A percentile compares a stretch with the other conserved stretches of the same genome.
These are phyloP conservation scores for Benthosema pterotum DNA, from an alignment of 2,797 vertebrate genomes.

Conservation along the genomic window DNA sequence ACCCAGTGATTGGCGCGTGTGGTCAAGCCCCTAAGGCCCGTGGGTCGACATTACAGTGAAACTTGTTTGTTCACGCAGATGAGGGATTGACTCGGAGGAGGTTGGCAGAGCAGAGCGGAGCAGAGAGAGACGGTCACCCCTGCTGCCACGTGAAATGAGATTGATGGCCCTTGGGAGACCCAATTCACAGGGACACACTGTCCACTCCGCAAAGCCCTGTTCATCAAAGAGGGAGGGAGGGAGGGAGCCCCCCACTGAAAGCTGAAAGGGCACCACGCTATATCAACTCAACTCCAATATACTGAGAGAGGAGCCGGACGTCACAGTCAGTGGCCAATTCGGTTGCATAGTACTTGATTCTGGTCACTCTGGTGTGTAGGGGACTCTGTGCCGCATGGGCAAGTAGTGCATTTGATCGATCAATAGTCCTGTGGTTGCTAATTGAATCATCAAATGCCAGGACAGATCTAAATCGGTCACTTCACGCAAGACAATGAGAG, in stretches of 20 bases:
- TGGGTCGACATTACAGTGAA: conserved; percentile 47
- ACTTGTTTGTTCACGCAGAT: conserved; percentile 51
- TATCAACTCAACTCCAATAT: conserved; percentile 50
- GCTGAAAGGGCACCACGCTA: conserved; percentile 24
- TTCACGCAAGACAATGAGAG: too few species aligned
- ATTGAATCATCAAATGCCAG: conserved; percentile 2
- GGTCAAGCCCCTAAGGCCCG: conserved; percentile 24
- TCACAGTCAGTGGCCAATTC: conserved; percentile 12
- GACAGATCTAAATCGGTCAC: background rate
- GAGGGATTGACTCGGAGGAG: conserved; percentile 36
- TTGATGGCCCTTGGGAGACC: conserved; percentile 34
- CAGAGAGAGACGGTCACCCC: conserved; percentile 47
- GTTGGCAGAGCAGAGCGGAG: conserved; percentile 47
- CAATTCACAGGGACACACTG: conserved; percentile 54
- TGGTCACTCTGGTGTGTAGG: conserved; percentile 10
- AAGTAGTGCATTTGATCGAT: conserved; percentile 10
- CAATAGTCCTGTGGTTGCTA: background rate
- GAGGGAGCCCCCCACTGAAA: conserved; percentile 39
- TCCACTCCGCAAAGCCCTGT: conserved; percentile 27
- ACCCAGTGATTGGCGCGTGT: conserved; percentile 7
- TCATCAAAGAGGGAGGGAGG: conserved; percentile 47
- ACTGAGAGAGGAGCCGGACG: conserved; percentile 45
- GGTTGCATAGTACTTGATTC: conserved; percentile 28
- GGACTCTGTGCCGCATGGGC: conserved; percentile 8
- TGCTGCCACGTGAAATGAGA: conserved; percentile 62